Evolutionary conservation across 2,888 invertebrate genomes (phyloP).

Genomic region (Malacosoma neustria): DNA sequence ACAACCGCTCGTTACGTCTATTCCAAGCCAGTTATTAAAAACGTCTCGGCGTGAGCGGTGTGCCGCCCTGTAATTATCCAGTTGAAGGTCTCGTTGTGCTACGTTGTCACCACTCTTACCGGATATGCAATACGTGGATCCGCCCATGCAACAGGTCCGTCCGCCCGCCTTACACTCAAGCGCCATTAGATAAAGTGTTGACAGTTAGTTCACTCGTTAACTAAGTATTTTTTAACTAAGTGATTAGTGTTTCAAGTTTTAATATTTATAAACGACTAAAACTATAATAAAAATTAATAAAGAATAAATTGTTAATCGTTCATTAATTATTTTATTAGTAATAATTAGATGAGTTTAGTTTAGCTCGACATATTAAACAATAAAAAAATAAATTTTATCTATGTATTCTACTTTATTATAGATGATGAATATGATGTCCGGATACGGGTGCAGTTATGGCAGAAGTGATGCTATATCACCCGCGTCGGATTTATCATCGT

Average conservation of each 20-base stretch:
- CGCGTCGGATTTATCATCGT: constrained; percentile 56
- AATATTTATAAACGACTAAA: too few relatives aligned
- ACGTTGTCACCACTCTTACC: constrained; percentile 61
- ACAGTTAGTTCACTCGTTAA: too few relatives aligned
- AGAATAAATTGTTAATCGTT: too few relatives aligned
- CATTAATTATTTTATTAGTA: too few relatives aligned
- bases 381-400: neutral
- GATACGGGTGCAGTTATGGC: constrained; percentile 57
- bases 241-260: too few relatives aligned
- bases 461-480: constrained; percentile 71
- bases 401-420: constrained; percentile 26
- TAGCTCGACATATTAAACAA: too few relatives aligned
- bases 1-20: constrained; percentile 74
- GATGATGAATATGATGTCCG: constrained; percentile 65
- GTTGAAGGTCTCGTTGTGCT: constrained; percentile 58
- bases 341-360: too few relatives aligned
- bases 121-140: constrained; percentile 71
- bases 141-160: constrained; percentile 70
- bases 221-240: too few relatives aligned
- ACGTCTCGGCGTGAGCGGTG: constrained; percentile 75
- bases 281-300: too few relatives aligned
- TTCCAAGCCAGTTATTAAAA: constrained; percentile 76
- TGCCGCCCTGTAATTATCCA: constrained; percentile 73
- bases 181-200: constrained; percentile 22
- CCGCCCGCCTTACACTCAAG: constrained; percentile 47